Evolutionary conservation across 2,888 invertebrate genomes (phyloP).

Genomic region (Zhuqinia jingwanae): DNA sequence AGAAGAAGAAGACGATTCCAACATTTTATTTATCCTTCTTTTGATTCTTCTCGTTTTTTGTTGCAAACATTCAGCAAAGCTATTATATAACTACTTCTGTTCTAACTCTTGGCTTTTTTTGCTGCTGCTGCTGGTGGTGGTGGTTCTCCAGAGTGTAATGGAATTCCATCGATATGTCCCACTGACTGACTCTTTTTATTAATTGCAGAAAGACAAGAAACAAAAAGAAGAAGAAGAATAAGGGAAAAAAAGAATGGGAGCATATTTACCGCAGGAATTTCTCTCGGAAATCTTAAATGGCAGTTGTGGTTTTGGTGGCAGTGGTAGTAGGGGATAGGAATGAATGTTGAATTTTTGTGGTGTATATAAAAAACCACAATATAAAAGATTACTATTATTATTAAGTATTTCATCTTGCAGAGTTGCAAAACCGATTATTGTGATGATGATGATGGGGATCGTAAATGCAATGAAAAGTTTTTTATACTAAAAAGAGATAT

Average conservation of each 20-base stretch:
- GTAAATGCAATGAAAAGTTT: slow-evolving; percentile 1
- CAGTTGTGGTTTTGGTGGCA: not conserved
- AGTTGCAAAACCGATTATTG: not conserved
- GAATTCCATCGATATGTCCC: slow-evolving; percentile 69
- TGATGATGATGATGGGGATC: not conserved
- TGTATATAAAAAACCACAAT: too few species aligned
- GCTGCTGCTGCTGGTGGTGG: not conserved
- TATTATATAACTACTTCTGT: slow-evolving; percentile 11
- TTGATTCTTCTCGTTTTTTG: not conserved
- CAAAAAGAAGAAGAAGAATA: slow-evolving; percentile 32
- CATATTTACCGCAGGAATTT: slow-evolving; percentile 53
- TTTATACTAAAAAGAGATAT: not conserved
- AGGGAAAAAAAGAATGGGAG: slow-evolving; percentile 30
- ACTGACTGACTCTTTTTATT: slow-evolving; percentile 73
- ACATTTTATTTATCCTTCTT: slow-evolving; percentile 17
- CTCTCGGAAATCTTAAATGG: not conserved
- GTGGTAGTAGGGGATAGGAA: not conserved
- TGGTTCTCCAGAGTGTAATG: slow-evolving; percentile 35
- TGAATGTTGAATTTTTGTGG: not conserved
- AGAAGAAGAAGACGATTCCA: slow-evolving; percentile 28
- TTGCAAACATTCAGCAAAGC: not conserved
- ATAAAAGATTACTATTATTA: too few species aligned
- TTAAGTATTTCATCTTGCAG: not conserved
- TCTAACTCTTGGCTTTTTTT: not conserved
- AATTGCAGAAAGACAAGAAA: slow-evolving; percentile 66